Percentiles rank a stretch among this genome's conserved stretches.
These are phyloP conservation scores for Pao palembangensis DNA, from an alignment of 2,113 vertebrate genomes.

Conservation along the genomic window DNA sequence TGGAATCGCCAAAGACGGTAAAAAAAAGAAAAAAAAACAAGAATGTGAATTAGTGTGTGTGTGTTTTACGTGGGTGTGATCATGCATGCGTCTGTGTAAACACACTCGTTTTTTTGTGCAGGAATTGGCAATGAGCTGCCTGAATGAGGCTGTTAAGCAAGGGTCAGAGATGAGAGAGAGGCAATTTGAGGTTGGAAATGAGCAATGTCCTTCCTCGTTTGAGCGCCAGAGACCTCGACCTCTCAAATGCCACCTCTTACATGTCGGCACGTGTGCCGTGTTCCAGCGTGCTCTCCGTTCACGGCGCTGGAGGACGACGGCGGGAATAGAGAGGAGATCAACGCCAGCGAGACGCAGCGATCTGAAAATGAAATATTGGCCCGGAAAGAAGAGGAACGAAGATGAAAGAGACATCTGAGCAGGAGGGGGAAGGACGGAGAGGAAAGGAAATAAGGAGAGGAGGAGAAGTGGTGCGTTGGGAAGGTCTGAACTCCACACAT, in stretches of 20 bases:
- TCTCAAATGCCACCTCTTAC: conserved; percentile 53
- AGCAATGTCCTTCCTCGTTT: conserved; percentile 78
- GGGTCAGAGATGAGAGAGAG: conserved; percentile 78
- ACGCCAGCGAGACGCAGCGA: conserved; percentile 28
- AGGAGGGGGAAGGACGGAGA: neutral
- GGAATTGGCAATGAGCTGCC: conserved; percentile 34
- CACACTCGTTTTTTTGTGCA: conserved; percentile 33
- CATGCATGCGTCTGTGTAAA: conserved; percentile 28
- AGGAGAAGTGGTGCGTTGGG: neutral
- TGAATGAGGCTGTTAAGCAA: conserved; percentile 66
- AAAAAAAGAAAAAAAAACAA: too few relatives aligned
- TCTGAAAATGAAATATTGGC: conserved; percentile 59
- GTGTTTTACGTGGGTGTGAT: neutral
- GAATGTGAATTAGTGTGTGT: too few relatives aligned
- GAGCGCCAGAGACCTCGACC: conserved; percentile 54
- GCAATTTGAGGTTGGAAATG: conserved; percentile 81
- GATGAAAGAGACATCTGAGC: conserved; percentile 21
- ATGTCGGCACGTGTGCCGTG: conserved; percentile 36
- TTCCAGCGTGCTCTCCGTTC: conserved; percentile 32
- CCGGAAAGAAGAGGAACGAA: conserved; percentile 40
- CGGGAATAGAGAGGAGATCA: neutral
- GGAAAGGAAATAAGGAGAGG: neutral
- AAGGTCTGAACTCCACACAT: conserved; percentile 39
- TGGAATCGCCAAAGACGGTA: too few relatives aligned
- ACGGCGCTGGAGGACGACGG: conserved; percentile 7